Conservation (phyloP, 2,888 invertebrate genomes). For the Folsomia manolachei region DNA sequence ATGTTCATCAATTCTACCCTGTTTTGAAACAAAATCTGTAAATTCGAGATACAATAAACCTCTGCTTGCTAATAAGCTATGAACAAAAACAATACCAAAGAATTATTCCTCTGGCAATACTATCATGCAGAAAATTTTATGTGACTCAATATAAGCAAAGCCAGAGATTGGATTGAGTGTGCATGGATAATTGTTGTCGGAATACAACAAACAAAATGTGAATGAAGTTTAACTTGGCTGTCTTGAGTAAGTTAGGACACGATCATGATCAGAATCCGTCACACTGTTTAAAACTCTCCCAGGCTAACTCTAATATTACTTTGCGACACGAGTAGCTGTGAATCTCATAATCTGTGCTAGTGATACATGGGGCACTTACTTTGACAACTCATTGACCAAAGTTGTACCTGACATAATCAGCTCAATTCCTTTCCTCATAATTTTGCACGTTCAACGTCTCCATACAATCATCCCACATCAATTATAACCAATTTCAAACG, state of each 20-base stretch:
- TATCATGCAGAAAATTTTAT: too few species aligned
- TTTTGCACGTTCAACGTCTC: neutral
- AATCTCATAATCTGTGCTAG: neutral
- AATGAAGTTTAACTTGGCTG: neutral
- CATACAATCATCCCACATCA: neutral
- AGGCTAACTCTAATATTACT: neutral
- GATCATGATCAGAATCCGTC: slow-evolving; percentile 37
- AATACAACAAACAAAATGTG: neutral
- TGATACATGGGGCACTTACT: too few species aligned
- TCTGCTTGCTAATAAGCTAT: neutral
- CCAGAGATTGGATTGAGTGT: too few species aligned
- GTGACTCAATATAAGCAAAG: neutral
- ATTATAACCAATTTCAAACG: neutral
- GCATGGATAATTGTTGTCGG: neutral
- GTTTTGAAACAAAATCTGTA: neutral
- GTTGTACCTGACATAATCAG: neutral
- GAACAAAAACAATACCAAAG: neutral
- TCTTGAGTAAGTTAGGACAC: too few species aligned
- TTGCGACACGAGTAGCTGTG: neutral
- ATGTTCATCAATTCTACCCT: neutral
- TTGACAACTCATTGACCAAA: neutral
- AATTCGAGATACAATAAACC: neutral
- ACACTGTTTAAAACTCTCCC: slow-evolving; percentile 16
- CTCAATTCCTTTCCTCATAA: neutral
- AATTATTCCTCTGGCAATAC: too few species aligned